phyloP scores from a whole-genome alignment of 1,140 invertebrate genomes.

The Bombus ignitus region DNA sequence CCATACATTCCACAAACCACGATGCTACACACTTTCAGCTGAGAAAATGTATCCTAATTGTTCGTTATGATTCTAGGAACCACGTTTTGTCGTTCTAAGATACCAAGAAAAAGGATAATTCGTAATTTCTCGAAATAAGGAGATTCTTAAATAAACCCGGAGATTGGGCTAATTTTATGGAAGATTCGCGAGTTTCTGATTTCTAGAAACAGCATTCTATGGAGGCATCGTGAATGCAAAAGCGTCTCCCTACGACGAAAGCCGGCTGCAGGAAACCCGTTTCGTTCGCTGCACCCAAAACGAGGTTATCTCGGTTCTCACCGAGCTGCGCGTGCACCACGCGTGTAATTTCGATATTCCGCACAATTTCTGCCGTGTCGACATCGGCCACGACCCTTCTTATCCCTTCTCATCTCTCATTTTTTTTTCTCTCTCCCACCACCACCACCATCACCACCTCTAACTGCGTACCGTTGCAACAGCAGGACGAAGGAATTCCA shows the following conservation, averaged over 20 bases:
- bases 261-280: slow-evolving; percentile 40
- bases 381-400: slow-evolving; percentile 2
- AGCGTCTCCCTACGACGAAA: slow-evolving; percentile 34
- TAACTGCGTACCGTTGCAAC: neutral
- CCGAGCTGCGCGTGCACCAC: slow-evolving; percentile 16
- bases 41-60: too few species aligned
- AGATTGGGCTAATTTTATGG: neutral
- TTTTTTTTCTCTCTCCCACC: neutral
- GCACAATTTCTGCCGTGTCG: slow-evolving; percentile 19
- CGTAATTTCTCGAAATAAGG: neutral
- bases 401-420: slow-evolving; percentile 2
- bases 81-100: neutral
- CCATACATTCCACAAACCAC: too few species aligned
- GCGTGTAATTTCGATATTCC: slow-evolving; percentile 45
- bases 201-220: neutral
- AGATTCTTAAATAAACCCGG: neutral
- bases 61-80: too few species aligned
- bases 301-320: slow-evolving; percentile 42
- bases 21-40: too few species aligned
- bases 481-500: neutral
- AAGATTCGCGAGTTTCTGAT: neutral
- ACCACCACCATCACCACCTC: too few species aligned
- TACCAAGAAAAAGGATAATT: neutral
- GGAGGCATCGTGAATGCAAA: neutral
- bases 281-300: slow-evolving; percentile 36